Evolutionary conservation across 2,113 vertebrate species (phyloP).

Genomic region (Ahaetulla prasina): DNA sequence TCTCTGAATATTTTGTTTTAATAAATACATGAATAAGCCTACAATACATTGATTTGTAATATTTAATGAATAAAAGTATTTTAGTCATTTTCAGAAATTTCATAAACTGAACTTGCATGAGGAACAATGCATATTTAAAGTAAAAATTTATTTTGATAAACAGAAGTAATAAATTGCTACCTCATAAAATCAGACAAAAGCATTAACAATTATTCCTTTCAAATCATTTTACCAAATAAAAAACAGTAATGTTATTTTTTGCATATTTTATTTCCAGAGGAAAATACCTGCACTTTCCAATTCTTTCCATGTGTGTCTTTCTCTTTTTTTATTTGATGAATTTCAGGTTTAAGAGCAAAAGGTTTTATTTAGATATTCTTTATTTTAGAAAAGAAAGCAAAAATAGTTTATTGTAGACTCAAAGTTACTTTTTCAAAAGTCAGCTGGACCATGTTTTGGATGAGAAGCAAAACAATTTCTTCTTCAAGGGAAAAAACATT

Average conservation of each 20-base stretch:
- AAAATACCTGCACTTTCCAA: background rate
- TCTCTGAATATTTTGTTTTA: background rate
- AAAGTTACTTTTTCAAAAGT: background rate
- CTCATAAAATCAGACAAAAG: background rate
- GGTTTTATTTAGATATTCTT: background rate
- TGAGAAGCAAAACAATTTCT: background rate
- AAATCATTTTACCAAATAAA: background rate
- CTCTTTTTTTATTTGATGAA: background rate
- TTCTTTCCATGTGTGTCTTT: background rate
- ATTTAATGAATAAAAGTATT: background rate
- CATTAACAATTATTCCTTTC: background rate
- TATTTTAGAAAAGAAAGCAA: background rate
- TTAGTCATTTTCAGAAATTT: background rate
- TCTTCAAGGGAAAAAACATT: background rate
- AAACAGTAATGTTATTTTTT: background rate
- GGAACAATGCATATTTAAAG: background rate
- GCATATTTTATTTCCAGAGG: background rate
- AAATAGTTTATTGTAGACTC: background rate
- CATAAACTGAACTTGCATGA: background rate
- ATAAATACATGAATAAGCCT: background rate
- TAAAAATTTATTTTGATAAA: background rate
- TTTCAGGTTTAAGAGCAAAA: background rate
- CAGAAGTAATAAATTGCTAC: background rate
- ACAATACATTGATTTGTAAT: background rate
- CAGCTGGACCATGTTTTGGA: background rate